These are phyloP conservation scores for Blomia tropicalis DNA, from an alignment of 2,888 invertebrate genomes.

Conservation along the genomic window DNA sequence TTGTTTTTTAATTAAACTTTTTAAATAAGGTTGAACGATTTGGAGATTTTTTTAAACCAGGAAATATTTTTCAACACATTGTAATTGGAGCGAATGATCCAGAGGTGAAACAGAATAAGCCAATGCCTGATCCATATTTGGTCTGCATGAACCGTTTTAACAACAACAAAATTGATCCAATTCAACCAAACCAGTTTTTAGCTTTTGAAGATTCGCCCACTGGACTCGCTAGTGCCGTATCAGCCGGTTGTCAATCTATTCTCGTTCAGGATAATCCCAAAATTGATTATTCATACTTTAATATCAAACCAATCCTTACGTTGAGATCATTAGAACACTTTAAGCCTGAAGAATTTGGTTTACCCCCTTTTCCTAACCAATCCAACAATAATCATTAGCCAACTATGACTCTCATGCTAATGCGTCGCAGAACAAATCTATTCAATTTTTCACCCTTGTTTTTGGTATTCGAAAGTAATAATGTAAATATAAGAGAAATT, in stretches of 20 bases:
- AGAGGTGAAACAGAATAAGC: conserved; percentile 70
- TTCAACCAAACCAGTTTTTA: conserved; percentile 35
- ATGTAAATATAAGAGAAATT: no score
- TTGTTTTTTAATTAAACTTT: conserved; percentile 49
- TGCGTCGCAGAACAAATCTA: no score
- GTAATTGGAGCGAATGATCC: conserved; percentile 64
- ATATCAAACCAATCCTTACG: conserved; percentile 47
- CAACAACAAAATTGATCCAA: conserved; percentile 32
- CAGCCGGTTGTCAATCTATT: conserved; percentile 69
- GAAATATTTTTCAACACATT: conserved; percentile 52
- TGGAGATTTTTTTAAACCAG: conserved; percentile 32
- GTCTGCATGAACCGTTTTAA: conserved; percentile 60
- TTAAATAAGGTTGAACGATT: conserved; percentile 46
- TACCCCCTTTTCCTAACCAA: conserved; percentile 49
- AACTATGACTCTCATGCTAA: no score
- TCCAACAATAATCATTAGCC: no score
- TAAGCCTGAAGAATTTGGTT: conserved; percentile 62
- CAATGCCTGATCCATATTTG: conserved; percentile 69
- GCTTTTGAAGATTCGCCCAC: conserved; percentile 86
- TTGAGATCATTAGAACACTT: conserved; percentile 60
- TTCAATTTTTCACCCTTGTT: no score
- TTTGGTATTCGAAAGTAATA: no score
- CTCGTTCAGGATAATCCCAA: conserved; percentile 60
- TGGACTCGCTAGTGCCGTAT: conserved; percentile 59
- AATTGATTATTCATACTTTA: conserved; percentile 39